These are phyloP conservation scores for Hyperopisus bebe DNA, from an alignment of 2,113 vertebrate species.

Conservation along the genomic window DNA sequence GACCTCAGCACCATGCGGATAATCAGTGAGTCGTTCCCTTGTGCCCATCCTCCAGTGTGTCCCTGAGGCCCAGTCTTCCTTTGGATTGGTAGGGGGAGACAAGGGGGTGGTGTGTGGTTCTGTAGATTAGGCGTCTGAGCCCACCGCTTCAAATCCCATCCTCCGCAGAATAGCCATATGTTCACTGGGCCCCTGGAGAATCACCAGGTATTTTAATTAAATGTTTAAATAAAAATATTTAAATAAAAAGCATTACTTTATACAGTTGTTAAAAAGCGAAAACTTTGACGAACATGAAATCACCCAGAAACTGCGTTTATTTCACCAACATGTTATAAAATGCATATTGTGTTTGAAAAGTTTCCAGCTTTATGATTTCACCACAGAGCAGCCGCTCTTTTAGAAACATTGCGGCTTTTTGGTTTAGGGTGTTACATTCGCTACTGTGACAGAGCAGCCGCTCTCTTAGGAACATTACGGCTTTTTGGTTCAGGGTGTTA, in stretches of 20 bases:
- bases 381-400: too few species aligned
- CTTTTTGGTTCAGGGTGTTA: too few species aligned
- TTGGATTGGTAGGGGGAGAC: background rate
- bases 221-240: too few species aligned
- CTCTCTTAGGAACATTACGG: too few species aligned
- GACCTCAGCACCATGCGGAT: constrained; percentile 80
- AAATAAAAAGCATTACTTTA: background rate
- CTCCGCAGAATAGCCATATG: background rate
- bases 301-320: background rate
- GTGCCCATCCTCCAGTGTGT: constrained; percentile 21
- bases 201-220: too few species aligned
- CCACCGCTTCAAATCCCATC: background rate
- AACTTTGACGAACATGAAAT: background rate
- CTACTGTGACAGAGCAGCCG: too few species aligned
- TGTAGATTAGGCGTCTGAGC: background rate
- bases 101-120: background rate
- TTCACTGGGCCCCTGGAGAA: background rate
- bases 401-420: too few species aligned
- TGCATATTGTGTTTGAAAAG: background rate
- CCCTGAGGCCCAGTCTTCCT: background rate
- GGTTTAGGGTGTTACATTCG: too few species aligned
- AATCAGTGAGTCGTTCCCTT: constrained; percentile 68
- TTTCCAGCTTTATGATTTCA: background rate
- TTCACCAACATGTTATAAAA: background rate
- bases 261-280: background rate